phyloP scores from a whole-genome alignment of 2,797 vertebrate genomes.

The Sorex maritimensis region DNA sequence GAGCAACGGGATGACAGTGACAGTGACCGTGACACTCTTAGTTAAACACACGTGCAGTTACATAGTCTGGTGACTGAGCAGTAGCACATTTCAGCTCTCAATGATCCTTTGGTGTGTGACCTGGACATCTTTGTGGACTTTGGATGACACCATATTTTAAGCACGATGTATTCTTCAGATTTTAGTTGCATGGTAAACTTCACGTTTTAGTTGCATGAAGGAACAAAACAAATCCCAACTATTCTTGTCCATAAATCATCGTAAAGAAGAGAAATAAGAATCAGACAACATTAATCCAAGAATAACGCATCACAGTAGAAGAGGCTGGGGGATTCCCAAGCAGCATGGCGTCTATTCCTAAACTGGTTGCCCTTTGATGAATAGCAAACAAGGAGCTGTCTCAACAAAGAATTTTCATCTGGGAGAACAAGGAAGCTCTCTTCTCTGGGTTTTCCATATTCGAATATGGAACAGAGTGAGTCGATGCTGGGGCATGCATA shows the following conservation, averaged over 20 bases:
- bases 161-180: not conserved
- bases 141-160: not conserved
- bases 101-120: not conserved
- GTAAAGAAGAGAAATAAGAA: slow-evolving; percentile 30
- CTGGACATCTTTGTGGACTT: not conserved
- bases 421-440: not conserved
- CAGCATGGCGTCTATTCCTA: not conserved
- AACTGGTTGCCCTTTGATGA: not conserved
- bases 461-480: not conserved
- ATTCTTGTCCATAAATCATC: slow-evolving; percentile 46
- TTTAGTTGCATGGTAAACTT: not conserved
- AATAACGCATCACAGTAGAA: not conserved
- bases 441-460: not conserved
- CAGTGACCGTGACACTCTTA: not conserved
- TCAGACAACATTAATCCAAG: not conserved
- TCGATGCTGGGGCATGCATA: not conserved
- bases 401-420: not conserved
- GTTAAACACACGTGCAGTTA: not conserved
- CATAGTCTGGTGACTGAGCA: not conserved
- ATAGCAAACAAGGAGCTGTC: not conserved
- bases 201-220: not conserved
- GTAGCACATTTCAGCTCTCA: not conserved
- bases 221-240: not conserved
- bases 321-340: not conserved
- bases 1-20: too few species aligned